Evolutionary conservation across 2,113 vertebrate genomes (phyloP).

Genomic region (Agelaius phoeniceus): DNA sequence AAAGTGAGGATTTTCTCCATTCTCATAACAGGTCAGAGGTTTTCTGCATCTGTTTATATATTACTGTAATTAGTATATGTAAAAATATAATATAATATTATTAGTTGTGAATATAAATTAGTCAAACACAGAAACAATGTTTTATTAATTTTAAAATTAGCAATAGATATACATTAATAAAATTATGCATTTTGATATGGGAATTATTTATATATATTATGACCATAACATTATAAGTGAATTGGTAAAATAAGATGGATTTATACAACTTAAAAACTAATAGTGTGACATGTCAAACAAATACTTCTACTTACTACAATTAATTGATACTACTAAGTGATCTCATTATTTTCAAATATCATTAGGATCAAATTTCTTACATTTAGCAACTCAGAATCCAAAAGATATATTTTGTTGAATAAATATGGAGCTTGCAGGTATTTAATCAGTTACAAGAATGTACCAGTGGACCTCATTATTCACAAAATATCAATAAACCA

Average conservation of each 20-base stretch:
- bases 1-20: background rate
- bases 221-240: background rate
- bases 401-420: background rate
- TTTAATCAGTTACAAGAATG: background rate
- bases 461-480: conserved; percentile 1
- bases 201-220: background rate
- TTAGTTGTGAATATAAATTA: background rate
- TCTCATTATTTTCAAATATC: background rate
- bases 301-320: background rate
- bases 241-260: background rate
- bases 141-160: background rate
- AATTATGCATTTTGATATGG: background rate
- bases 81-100: background rate
- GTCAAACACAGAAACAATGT: background rate
- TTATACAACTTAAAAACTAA: background rate
- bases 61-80: background rate
- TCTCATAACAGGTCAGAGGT: background rate
- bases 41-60: background rate
- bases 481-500: background rate
- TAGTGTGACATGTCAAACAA: background rate
- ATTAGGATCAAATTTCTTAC: background rate
- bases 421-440: background rate
- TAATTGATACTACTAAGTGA: background rate
- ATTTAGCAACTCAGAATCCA: background rate
- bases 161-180: background rate